phyloP scores from a whole-genome alignment of 1,140 invertebrate species.

The Cydia splendana region DNA sequence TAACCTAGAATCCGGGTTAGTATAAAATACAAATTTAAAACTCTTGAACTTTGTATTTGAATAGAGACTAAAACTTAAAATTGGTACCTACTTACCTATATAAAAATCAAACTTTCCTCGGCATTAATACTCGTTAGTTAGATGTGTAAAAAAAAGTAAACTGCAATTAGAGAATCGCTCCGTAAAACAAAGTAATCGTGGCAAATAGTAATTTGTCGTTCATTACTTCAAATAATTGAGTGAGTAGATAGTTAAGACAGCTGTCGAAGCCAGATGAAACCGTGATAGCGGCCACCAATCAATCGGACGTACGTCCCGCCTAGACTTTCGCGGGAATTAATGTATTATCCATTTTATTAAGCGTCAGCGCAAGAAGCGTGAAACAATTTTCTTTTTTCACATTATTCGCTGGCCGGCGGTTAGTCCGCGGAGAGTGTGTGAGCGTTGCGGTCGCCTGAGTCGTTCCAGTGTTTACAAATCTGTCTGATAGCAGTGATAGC shows the following conservation, averaged over 20 bases:
- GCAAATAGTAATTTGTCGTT: conserved; percentile 42
- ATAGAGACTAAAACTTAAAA: no score
- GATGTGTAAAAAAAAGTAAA: background rate
- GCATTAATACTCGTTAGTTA: no score
- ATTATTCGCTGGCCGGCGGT: conserved; percentile 41
- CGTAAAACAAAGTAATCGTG: conserved; percentile 37
- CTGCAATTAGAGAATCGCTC: conserved; percentile 10
- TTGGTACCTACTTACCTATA: no score
- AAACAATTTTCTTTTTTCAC: conserved; percentile 76
- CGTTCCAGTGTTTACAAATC: conserved; percentile 31
- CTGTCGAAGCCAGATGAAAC: conserved; percentile 63
- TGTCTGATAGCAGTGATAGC: background rate
- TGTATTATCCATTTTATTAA: conserved; percentile 73
- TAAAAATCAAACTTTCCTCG: no score
- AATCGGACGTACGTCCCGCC: conserved; percentile 54
- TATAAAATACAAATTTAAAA: no score
- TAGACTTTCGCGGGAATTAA: conserved; percentile 73
- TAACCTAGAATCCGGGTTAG: no score
- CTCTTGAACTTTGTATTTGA: no score
- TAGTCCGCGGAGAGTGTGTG: conserved; percentile 62
- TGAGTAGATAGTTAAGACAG: conserved; percentile 45
- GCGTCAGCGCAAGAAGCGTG: conserved; percentile 73
- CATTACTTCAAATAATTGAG: conserved; percentile 43
- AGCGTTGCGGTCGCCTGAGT: conserved; percentile 54
- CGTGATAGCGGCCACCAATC: conserved; percentile 61